Conservation (phyloP, 2,888 invertebrate species). For the Caradrina kadenii region DNA sequence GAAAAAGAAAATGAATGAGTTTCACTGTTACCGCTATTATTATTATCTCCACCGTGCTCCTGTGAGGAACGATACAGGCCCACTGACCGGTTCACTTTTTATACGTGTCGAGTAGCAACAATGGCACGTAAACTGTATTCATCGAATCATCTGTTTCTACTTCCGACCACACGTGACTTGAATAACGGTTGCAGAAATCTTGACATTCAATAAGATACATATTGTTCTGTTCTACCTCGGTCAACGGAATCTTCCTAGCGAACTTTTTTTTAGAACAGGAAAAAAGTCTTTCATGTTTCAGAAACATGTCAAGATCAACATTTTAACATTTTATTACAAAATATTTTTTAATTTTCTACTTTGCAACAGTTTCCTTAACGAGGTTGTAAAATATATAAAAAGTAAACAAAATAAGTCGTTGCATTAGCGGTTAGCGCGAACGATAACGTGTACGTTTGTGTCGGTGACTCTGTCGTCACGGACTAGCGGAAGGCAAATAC, state of each 20-base stretch:
- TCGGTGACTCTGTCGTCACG: conserved; percentile 71
- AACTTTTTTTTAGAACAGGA: background rate
- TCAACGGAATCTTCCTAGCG: background rate
- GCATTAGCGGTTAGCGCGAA: conserved; percentile 55
- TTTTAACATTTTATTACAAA: conserved; percentile 40
- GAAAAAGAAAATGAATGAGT: conserved; percentile 89
- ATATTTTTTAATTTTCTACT: conserved; percentile 34
- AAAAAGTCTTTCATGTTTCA: conserved; percentile 11
- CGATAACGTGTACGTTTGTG: conserved; percentile 68
- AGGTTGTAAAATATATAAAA: conserved; percentile 51
- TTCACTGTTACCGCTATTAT: conserved; percentile 89
- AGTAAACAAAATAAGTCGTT: conserved; percentile 54
- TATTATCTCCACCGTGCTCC: conserved; percentile 87
- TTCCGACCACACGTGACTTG: conserved; percentile 77
- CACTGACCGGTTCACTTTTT: conserved; percentile 89
- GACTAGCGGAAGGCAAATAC: conserved; percentile 81
- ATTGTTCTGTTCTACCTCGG: conserved; percentile 13
- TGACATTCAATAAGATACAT: conserved; percentile 41
- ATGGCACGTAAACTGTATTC: conserved; percentile 88
- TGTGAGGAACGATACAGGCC: conserved; percentile 86
- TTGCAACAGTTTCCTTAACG: conserved; percentile 50
- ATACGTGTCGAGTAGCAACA: conserved; percentile 86
- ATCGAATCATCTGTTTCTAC: conserved; percentile 84
- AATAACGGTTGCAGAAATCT: conserved; percentile 62
- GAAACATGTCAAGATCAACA: conserved; percentile 49